Evolutionary conservation across 1,140 invertebrate genomes (phyloP).

Genomic region (Panagrolaimus sp.): DNA sequence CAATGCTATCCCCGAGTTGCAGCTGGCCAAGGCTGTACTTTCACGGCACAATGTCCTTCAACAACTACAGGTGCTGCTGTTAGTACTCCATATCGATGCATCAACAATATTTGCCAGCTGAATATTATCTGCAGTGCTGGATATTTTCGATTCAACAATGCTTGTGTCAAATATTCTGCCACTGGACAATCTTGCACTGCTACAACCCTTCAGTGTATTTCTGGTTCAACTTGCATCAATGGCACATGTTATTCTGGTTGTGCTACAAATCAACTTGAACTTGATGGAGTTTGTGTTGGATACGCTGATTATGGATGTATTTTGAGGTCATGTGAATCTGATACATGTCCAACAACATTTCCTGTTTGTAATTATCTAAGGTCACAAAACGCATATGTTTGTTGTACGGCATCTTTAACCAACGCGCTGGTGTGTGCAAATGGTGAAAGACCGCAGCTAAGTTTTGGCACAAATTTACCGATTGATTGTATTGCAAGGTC

Average conservation of each 20-base stretch:
- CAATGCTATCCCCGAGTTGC: neutral
- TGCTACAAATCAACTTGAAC: neutral
- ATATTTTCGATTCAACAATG: neutral
- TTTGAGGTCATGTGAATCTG: neutral
- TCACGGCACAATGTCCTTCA: conserved; percentile 1
- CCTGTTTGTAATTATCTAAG: neutral
- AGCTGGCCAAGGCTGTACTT: conserved; percentile 3
- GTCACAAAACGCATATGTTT: conserved; percentile 3
- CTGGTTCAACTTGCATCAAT: neutral
- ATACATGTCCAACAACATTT: neutral
- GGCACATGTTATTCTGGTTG: neutral
- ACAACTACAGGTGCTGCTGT: neutral
- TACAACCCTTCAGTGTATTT: neutral
- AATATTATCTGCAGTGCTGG: neutral
- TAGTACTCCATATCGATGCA: neutral
- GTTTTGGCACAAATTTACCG: conserved; percentile 1
- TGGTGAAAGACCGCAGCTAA: neutral
- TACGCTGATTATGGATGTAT: conserved; percentile 7
- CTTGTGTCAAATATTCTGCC: conserved; percentile 1
- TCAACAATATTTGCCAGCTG: neutral
- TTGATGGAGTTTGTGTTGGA: conserved; percentile 12
- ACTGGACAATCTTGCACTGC: neutral
- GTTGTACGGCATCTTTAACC: neutral
- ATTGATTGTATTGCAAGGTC: neutral
- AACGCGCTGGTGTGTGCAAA: neutral